Conservation (phyloP, 2,888 invertebrate genomes). For the Alviniconcha strummeri region DNA sequence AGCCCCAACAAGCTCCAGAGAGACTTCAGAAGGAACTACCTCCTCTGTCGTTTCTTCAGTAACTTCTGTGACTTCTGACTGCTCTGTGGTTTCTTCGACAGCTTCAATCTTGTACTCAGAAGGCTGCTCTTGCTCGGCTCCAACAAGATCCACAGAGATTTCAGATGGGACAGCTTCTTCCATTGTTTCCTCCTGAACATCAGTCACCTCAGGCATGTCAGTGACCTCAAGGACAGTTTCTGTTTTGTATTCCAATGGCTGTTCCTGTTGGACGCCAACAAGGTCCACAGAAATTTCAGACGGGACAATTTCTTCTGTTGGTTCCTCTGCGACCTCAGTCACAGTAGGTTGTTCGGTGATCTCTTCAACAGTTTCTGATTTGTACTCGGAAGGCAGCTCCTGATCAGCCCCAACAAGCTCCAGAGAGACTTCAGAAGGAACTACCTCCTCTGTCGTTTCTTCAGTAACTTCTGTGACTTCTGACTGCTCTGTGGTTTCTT, state of each 20-base stretch:
- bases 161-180: conserved; percentile 41
- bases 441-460: conserved; percentile 37
- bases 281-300: conserved; percentile 37
- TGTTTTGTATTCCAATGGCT: conserved; percentile 40
- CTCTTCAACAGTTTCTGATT: conserved; percentile 39
- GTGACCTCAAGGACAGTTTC: conserved; percentile 41
- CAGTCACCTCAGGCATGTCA: conserved; percentile 38
- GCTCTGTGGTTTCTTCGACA: conserved; percentile 38
- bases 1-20: conserved; percentile 37
- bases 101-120: conserved; percentile 40
- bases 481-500: conserved; percentile 40
- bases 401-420: conserved; percentile 40
- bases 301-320: conserved; percentile 40
- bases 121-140: conserved; percentile 31
- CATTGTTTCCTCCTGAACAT: conserved; percentile 36
- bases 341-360: conserved; percentile 35
- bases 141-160: conserved; percentile 39
- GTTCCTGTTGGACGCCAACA: conserved; percentile 35
- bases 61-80: conserved; percentile 36
- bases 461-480: conserved; percentile 37
- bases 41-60: conserved; percentile 40
- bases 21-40: conserved; percentile 37
- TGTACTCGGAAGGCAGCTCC: conserved; percentile 35
- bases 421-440: conserved; percentile 38
- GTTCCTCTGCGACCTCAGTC: conserved; percentile 39